Percentiles rank a stretch among this genome's conserved stretches.
These are phyloP conservation scores for Stomatorhinus ivindoensis DNA, from an alignment of 2,113 vertebrate genomes.

Conservation along the genomic window DNA sequence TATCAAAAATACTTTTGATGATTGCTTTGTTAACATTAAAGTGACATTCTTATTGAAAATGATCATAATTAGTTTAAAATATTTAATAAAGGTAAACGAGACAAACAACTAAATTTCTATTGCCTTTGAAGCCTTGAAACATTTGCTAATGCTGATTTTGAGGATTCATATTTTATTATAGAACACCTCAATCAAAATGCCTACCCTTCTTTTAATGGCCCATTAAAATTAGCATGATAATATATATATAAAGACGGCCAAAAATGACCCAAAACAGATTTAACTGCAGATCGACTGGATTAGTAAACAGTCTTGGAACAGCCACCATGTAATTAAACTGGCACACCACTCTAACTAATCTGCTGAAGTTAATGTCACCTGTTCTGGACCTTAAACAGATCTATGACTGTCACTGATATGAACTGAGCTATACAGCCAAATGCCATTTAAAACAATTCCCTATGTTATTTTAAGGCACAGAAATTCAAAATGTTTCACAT, in stretches of 20 bases:
- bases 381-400: not conserved
- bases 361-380: constrained; percentile 1
- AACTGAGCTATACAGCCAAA: not conserved
- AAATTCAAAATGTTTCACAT: not conserved
- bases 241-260: not conserved
- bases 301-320: not conserved
- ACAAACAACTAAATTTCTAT: not conserved
- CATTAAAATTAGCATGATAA: not conserved
- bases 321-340: not conserved
- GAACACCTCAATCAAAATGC: not conserved
- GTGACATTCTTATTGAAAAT: not conserved
- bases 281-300: not conserved
- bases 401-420: not conserved
- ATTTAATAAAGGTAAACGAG: not conserved
- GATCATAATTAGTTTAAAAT: not conserved
- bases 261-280: not conserved
- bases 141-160: not conserved
- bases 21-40: not conserved
- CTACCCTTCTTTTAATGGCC: not conserved
- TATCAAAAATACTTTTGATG: not conserved
- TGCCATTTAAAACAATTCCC: not conserved
- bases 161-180: not conserved
- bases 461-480: constrained; percentile 20
- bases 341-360: not conserved
- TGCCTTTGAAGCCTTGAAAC: not conserved